Evolutionary conservation across 2,797 vertebrate genomes (phyloP).

Genomic region (Alfaro cultratus): DNA sequence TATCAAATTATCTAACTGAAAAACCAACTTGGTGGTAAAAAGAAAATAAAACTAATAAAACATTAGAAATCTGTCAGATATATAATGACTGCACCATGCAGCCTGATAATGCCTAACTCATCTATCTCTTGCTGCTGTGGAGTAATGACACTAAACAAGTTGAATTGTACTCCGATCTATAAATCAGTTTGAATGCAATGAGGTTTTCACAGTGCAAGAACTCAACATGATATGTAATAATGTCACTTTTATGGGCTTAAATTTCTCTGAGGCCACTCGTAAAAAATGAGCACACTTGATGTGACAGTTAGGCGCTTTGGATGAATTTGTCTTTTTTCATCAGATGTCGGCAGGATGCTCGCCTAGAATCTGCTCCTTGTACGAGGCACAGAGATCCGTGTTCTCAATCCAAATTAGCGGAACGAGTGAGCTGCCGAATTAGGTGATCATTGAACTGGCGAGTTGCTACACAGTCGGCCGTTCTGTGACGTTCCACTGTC

Average conservation of each 20-base stretch:
- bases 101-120: conserved; percentile 38
- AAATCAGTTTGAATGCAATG: conserved; percentile 48
- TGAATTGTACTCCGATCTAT: conserved; percentile 46
- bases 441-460: conserved; percentile 55
- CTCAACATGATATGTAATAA: conserved; percentile 54
- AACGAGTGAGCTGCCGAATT: conserved; percentile 1
- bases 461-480: conserved; percentile 65
- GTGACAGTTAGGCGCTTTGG: conserved; percentile 36
- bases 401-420: conserved; percentile 26
- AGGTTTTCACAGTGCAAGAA: conserved; percentile 30
- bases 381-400: conserved; percentile 22
- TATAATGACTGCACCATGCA: conserved; percentile 42
- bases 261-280: conserved; percentile 50
- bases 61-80: conserved; percentile 35
- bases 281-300: conserved; percentile 44
- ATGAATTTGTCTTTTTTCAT: conserved; percentile 33
- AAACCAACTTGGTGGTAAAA: conserved; percentile 38
- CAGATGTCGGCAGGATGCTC: conserved; percentile 14
- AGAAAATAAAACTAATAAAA: conserved; percentile 41
- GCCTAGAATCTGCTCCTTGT: conserved; percentile 7
- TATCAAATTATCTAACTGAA: conserved; percentile 15
- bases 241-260: conserved; percentile 51
- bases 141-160: conserved; percentile 55
- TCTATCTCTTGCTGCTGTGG: conserved; percentile 41
- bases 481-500: conserved; percentile 59